Evolutionary conservation across 2,113 vertebrate genomes (phyloP).

Genomic region (Pontoporia blainvillei): DNA sequence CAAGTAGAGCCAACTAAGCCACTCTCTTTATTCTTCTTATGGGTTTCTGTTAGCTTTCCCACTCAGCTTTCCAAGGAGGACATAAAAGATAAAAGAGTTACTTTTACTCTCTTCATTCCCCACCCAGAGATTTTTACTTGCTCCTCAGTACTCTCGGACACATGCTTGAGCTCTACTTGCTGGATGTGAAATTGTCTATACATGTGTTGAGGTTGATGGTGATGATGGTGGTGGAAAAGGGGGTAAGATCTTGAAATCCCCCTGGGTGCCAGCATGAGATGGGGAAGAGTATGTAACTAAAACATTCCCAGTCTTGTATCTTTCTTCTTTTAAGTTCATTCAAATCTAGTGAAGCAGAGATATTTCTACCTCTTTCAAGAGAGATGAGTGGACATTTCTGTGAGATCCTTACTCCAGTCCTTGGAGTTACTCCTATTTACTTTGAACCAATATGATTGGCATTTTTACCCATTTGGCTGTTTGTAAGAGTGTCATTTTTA

Average conservation of each 20-base stretch:
- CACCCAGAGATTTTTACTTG: neutral
- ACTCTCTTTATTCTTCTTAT: neutral
- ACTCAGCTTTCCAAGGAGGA: neutral
- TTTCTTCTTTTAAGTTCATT: neutral
- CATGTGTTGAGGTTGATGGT: neutral
- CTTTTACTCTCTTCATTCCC: neutral
- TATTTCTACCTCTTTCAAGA: neutral
- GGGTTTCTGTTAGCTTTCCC: neutral
- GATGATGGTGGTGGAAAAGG: neutral
- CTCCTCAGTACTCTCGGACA: neutral
- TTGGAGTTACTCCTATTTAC: neutral
- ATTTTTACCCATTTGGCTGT: neutral
- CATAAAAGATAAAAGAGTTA: neutral
- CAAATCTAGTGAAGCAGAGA: neutral
- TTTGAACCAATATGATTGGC: neutral
- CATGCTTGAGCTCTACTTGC: neutral
- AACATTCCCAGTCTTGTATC: neutral
- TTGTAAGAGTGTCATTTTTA: neutral
- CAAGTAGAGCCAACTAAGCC: neutral
- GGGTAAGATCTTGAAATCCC: neutral
- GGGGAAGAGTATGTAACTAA: neutral
- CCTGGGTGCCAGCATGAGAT: neutral
- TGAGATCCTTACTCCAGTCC: neutral
- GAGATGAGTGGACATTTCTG: neutral
- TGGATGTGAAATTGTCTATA: neutral